These are phyloP conservation scores for Callyntrura guangdongensis DNA, from an alignment of 2,888 invertebrate genomes.

Conservation along the genomic window DNA sequence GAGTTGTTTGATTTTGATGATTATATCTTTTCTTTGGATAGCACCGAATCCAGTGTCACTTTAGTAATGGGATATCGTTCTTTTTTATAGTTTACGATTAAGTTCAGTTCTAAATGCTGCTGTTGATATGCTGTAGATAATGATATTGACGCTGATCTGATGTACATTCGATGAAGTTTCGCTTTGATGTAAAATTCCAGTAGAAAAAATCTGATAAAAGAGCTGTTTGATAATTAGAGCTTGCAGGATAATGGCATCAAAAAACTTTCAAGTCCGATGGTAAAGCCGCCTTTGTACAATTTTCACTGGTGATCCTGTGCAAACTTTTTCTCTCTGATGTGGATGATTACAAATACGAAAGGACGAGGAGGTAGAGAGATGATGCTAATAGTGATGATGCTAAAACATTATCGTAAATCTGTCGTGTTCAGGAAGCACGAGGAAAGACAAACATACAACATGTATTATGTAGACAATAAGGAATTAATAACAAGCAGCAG, in stretches of 20 bases:
- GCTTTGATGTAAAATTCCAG: conserved; percentile 45
- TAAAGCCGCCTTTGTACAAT: conserved; percentile 18
- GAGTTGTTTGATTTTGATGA: conserved; percentile 45
- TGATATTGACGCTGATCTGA: background rate
- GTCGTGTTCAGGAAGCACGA: conserved; percentile 63
- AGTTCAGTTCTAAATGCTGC: background rate
- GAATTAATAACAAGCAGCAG: conserved; percentile 61
- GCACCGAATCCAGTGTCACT: background rate
- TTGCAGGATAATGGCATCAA: conserved; percentile 59
- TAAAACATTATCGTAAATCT: conserved; percentile 71
- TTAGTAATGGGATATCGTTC: conserved; percentile 16
- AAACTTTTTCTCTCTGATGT: conserved; percentile 11
- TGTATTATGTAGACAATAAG: conserved; percentile 56
- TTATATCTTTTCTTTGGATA: conserved; percentile 25
- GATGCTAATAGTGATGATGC: conserved; percentile 28
- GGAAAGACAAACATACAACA: conserved; percentile 60
- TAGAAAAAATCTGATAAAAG: conserved; percentile 33
- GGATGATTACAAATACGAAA: conserved; percentile 14
- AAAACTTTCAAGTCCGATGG: conserved; percentile 1
- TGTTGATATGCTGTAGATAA: background rate
- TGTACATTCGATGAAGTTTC: background rate
- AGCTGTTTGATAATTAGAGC: conserved; percentile 60
- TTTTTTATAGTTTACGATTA: conserved; percentile 9
- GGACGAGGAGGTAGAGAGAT: conserved; percentile 7
- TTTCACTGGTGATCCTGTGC: conserved; percentile 17